Base-by-base conservation (phyloP, 1,140 invertebrate species). In the Ditylenchus dipsaci region DNA sequence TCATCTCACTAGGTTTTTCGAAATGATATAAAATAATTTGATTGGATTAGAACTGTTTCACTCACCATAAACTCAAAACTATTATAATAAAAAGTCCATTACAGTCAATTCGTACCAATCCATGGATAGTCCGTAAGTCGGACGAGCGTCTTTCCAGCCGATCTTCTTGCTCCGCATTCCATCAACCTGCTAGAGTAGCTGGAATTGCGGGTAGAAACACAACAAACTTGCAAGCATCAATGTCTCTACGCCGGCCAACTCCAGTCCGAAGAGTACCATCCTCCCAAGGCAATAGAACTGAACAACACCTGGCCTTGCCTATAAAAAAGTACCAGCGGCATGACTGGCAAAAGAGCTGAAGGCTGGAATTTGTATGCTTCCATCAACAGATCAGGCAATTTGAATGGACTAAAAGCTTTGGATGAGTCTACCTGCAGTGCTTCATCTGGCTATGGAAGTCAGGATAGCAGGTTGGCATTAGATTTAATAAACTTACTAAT, bases 401-500 rank as follows among this genome's bases (percentile, higher is more conserved):
- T 68, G 21, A 30, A 59, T 7, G 68, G 49, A 7, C 15, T 72
- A 26, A 70, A 72, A 21, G 60, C 57, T 63, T 65, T 72, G 45
- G 68, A 72, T 53, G 70, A 72, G 30, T 73, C 71, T 15, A 74
- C 71, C 15, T 75, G 72, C 30, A 53, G 49, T 53, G 49, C 49
- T 19, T 58, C 45, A 30, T 67, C 58, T 43, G 71, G 71, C 17
- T 73, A 73, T 47, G 71, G 71, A 17, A 56, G 42, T 45, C 71
- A 73, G 59, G 71, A 73, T 43, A 75, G 63, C 64, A 72, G 66
- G 69, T 72, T 23, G 13, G 67, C 0, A 19, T 0, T 9, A 23
- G 47, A 45, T 30, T 47, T 15, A 19, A 49, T 7, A 64, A 7
- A 13, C 27, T 64, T 64, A 5, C 30, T n/a, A 27, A n/a, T 9